phyloP scores from a whole-genome alignment of 2,113 vertebrate genomes.

The Engraulis encrasicolus region DNA sequence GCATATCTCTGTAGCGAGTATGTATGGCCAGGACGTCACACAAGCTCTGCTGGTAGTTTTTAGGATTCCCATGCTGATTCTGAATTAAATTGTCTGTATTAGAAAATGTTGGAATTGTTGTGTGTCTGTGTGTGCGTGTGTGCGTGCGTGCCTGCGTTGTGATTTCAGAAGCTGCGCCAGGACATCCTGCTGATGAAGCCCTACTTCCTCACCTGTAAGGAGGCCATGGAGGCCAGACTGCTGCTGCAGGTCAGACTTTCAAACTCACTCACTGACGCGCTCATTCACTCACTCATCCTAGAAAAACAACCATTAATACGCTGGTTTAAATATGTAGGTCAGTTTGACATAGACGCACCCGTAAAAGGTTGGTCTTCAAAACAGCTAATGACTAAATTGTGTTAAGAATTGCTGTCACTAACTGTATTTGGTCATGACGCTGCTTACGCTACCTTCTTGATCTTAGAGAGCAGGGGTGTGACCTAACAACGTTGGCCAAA shows the following conservation, averaged over 20 bases:
- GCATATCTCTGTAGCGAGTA: too few relatives aligned
- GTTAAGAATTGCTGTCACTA: too few relatives aligned
- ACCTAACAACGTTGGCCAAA: neutral
- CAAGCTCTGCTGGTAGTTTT: neutral
- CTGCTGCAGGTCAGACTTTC: constrained; percentile 86
- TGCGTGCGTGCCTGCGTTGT: neutral
- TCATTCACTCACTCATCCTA: too few relatives aligned
- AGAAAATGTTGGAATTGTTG: constrained; percentile 67
- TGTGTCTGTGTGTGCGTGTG: constrained; percentile 86
- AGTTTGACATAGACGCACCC: too few relatives aligned
- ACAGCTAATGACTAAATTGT: too few relatives aligned
- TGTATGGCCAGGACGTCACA: too few relatives aligned
- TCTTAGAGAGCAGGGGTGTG: neutral
- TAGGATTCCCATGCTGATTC: neutral
- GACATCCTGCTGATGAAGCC: constrained; percentile 98
- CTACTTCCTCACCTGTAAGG: constrained; percentile 96
- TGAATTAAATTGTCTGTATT: neutral
- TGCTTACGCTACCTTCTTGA: neutral
- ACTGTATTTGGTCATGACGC: too few relatives aligned
- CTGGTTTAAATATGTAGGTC: too few relatives aligned
- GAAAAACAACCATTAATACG: too few relatives aligned
- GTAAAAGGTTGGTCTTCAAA: too few relatives aligned
- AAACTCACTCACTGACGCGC: too few relatives aligned
- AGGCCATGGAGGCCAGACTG: constrained; percentile 93
- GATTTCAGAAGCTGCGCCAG: constrained; percentile 90